A percentile compares a stretch with the other conserved stretches of the same genome.
Conservation (phyloP, 2,888 invertebrate genomes). For the Ormyrus nitidulus region DNA sequence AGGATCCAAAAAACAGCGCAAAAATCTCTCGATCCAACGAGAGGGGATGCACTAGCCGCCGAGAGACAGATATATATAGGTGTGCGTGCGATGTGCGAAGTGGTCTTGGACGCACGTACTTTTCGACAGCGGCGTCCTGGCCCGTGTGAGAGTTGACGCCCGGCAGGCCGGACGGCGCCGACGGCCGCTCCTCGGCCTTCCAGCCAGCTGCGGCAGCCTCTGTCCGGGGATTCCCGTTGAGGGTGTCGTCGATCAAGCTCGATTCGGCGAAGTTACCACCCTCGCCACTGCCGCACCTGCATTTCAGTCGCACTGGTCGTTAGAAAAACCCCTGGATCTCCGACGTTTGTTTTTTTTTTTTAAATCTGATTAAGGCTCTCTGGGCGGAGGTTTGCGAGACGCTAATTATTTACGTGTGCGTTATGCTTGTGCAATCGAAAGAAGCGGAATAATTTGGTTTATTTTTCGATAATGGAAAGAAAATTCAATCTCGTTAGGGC, state of each 20-base stretch:
- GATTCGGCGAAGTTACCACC: conserved; percentile 67
- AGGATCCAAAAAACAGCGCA: too few relatives aligned
- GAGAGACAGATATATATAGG: not conserved
- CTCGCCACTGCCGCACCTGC: conserved; percentile 73
- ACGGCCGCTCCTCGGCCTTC: not conserved
- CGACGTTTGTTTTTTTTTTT: not conserved
- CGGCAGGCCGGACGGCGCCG: not conserved
- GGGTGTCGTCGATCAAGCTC: conserved; percentile 73
- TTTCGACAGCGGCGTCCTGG: conserved; percentile 14
- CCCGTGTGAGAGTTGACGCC: not conserved
- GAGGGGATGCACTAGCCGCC: too few relatives aligned
- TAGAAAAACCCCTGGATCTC: not conserved
- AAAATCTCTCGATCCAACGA: too few relatives aligned
- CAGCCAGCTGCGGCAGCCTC: not conserved
- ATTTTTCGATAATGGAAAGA: too few relatives aligned
- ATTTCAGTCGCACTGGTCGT: conserved; percentile 52
- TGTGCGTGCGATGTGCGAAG: not conserved
- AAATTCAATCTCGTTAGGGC: too few relatives aligned
- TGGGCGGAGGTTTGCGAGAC: too few relatives aligned
- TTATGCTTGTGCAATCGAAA: too few relatives aligned
- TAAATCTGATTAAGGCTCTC: too few relatives aligned
- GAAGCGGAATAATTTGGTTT: too few relatives aligned
- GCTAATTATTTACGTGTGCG: too few relatives aligned
- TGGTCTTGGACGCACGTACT: conserved; percentile 26
- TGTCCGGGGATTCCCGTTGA: conserved; percentile 72